phyloP scores from a whole-genome alignment of 2,888 invertebrate species.

The Rhopalosiphum nymphaeae region DNA sequence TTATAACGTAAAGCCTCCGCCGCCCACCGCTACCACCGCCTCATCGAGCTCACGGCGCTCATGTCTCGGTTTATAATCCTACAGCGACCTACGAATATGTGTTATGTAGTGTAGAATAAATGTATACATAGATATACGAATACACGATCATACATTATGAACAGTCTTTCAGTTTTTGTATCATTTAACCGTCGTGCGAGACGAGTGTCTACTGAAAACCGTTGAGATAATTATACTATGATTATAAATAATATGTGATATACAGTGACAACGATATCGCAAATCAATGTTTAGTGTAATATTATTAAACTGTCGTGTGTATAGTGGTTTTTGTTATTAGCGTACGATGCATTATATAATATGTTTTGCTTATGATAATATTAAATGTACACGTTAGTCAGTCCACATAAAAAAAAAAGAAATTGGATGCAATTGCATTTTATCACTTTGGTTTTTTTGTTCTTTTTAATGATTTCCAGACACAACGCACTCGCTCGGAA shows the following conservation, averaged over 20 bases:
- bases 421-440: background rate
- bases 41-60: background rate
- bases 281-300: background rate
- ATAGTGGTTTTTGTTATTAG: background rate
- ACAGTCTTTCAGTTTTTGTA: background rate
- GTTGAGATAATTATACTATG: background rate
- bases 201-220: background rate
- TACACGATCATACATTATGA: background rate
- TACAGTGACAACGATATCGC: background rate
- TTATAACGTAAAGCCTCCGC: background rate
- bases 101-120: background rate
- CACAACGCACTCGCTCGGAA: background rate
- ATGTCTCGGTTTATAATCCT: background rate
- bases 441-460: background rate
- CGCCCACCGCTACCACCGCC: background rate
- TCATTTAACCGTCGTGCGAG: background rate
- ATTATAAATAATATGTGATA: background rate
- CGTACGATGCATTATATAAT: background rate
- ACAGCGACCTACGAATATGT: background rate
- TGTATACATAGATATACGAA: background rate
- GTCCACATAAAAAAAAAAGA: background rate
- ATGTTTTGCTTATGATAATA: background rate
- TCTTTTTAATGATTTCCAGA: background rate
- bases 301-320: background rate
- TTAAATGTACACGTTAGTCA: background rate